Conservation (phyloP, 2,888 invertebrate species). For the Tipula helvola region DNA sequence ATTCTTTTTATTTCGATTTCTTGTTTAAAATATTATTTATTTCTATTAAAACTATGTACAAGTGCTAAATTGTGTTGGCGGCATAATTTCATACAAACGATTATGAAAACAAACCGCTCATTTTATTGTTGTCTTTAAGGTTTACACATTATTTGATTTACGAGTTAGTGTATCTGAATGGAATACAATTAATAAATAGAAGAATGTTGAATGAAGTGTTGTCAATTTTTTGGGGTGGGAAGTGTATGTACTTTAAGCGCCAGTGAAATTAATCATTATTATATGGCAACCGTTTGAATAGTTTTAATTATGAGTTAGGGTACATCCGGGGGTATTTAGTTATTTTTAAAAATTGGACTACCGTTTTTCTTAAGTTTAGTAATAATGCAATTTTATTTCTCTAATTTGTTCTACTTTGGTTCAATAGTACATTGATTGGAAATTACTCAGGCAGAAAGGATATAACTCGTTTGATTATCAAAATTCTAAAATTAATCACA, state of each 20-base stretch:
- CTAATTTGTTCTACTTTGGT: too few relatives aligned
- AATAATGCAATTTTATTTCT: too few relatives aligned
- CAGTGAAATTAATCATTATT: background rate
- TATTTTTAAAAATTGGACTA: too few relatives aligned
- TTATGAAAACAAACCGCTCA: background rate
- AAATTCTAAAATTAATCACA: too few relatives aligned
- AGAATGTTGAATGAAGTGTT: background rate
- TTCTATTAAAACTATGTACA: background rate
- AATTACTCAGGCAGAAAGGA: too few relatives aligned
- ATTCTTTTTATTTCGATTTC: background rate
- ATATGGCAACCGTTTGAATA: background rate
- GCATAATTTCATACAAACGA: background rate
- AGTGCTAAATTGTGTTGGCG: conserved; percentile 9
- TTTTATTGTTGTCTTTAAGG: background rate
- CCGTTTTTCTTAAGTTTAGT: too few relatives aligned
- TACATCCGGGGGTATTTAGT: too few relatives aligned
- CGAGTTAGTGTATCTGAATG: background rate
- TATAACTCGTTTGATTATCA: too few relatives aligned
- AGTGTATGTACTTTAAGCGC: background rate
- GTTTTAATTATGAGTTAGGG: too few relatives aligned
- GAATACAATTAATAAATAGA: background rate
- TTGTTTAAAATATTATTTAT: background rate
- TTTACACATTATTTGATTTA: background rate
- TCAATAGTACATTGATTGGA: too few relatives aligned
- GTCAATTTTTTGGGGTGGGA: background rate